Percentiles rank a stretch among this genome's conserved stretches.
Conservation (phyloP, 2,888 invertebrate genomes). For the Drosophila mulleri region DNA sequence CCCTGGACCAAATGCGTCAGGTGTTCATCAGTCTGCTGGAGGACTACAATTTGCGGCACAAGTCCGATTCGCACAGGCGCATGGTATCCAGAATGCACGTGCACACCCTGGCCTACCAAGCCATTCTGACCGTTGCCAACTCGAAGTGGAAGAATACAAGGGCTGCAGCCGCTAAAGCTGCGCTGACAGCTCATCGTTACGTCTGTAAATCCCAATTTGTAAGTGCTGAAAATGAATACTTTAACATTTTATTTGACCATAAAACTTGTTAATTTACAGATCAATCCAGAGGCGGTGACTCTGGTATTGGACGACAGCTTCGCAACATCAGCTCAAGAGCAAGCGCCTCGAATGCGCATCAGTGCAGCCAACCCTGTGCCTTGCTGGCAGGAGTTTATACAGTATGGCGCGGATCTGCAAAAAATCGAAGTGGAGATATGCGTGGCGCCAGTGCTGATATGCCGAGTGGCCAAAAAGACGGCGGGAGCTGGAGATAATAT, state of each 20-base stretch:
- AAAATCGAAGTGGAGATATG: constrained; percentile 87
- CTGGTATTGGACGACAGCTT: constrained; percentile 94
- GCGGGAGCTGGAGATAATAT: constrained; percentile 95
- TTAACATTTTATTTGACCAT: not conserved
- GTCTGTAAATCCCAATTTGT: constrained; percentile 89
- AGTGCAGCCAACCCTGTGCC: constrained; percentile 90
- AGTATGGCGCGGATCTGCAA: constrained; percentile 54
- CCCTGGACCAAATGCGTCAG: constrained; percentile 92
- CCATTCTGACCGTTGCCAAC: constrained; percentile 89
- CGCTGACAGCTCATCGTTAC: constrained; percentile 92
- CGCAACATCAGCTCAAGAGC: constrained; percentile 88
- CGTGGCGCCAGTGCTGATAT: constrained; percentile 93
- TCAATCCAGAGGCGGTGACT: constrained; percentile 85
- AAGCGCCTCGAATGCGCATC: constrained; percentile 87
- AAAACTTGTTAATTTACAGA: constrained; percentile 52
- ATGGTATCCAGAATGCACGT: constrained; percentile 91
- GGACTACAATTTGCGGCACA: constrained; percentile 63
- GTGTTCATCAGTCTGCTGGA: constrained; percentile 86
- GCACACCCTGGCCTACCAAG: constrained; percentile 95
- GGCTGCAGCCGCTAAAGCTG: constrained; percentile 93
- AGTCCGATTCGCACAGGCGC: constrained; percentile 83
- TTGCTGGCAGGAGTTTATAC: constrained; percentile 91
- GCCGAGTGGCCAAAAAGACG: constrained; percentile 92
- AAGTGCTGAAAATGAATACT: constrained; percentile 15
- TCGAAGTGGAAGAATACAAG: constrained; percentile 91